A percentile compares a stretch with the other conserved stretches of the same genome.
Evolutionary conservation across 2,888 invertebrate genomes (phyloP).

Genomic region (Caenorhabditis sp.): DNA sequence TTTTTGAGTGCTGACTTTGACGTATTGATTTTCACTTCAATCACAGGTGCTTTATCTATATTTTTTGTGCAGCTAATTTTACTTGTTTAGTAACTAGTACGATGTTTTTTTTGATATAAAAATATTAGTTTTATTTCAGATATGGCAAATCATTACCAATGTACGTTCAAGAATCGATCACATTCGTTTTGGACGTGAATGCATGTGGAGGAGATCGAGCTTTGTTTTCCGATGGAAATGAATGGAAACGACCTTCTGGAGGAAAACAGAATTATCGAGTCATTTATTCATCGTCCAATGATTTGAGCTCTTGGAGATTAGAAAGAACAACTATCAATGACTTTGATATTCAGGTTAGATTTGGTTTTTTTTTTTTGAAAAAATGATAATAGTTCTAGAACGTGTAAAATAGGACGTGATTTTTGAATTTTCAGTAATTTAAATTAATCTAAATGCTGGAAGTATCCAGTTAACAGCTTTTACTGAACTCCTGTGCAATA

Average conservation of each 20-base stretch:
- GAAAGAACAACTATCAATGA: constrained; percentile 3
- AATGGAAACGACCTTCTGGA: constrained; percentile 47
- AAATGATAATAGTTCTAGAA: constrained; percentile 1
- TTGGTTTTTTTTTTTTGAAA: constrained; percentile 5
- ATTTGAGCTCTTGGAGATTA: constrained; percentile 15
- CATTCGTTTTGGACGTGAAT: constrained; percentile 40
- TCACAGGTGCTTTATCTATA: background rate
- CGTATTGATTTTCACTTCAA: no score
- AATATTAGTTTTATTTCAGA: constrained; percentile 19
- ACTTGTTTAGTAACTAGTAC: background rate
- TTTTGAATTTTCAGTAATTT: no score
- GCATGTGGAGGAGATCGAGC: constrained; percentile 43
- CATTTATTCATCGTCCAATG: constrained; percentile 2
- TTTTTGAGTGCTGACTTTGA: no score
- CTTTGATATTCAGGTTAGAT: constrained; percentile 33
- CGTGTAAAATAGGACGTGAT: background rate
- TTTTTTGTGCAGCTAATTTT: background rate
- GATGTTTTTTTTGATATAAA: background rate
- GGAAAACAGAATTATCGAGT: constrained; percentile 18
- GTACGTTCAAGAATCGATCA: constrained; percentile 43
- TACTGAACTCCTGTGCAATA: no score
- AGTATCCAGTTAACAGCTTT: no score
- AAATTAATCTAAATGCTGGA: no score
- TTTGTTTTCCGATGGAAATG: constrained; percentile 38
- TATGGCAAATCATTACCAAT: constrained; percentile 44